Evolutionary conservation across 2,113 vertebrate species (phyloP).

Genomic region (Sebastes schlegelii): DNA sequence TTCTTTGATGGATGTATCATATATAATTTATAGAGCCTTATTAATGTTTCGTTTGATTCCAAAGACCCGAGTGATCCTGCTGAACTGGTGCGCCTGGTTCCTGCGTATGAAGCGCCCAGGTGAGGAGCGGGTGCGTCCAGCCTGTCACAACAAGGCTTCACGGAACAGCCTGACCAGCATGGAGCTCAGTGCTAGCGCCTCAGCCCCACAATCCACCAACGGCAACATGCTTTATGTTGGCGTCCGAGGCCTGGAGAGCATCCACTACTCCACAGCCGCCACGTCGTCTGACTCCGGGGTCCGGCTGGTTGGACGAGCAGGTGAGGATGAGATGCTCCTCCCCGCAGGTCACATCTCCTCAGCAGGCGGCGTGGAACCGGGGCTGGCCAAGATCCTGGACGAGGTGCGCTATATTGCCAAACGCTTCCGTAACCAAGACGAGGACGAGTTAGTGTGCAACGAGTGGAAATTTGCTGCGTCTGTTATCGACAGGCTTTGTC

Average conservation of each 20-base stretch:
- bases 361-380: constrained; percentile 81
- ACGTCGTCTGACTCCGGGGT: constrained; percentile 90
- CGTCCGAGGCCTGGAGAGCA: constrained; percentile 87
- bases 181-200: constrained; percentile 83
- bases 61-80: constrained; percentile 92
- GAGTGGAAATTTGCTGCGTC: constrained; percentile 98
- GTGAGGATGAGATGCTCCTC: constrained; percentile 89
- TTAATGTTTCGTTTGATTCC: constrained; percentile 7
- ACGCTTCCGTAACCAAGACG: constrained; percentile 91
- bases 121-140: constrained; percentile 89
- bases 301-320: constrained; percentile 82
- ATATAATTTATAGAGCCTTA: neutral
- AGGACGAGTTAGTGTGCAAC: constrained; percentile 87
- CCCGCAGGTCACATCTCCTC: constrained; percentile 78
- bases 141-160: constrained; percentile 87
- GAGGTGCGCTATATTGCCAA: constrained; percentile 93
- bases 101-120: constrained; percentile 95
- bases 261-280: constrained; percentile 86
- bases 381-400: constrained; percentile 92
- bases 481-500: constrained; percentile 95
- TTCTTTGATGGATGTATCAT: neutral
- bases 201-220: constrained; percentile 81
- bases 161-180: constrained; percentile 89
- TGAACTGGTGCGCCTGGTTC: constrained; percentile 98
- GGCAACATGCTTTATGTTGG: constrained; percentile 91